Percentiles rank a stretch among this genome's conserved stretches.
Evolutionary conservation across 2,113 vertebrate genomes (phyloP).

Genomic region (Caranx melampygus): DNA sequence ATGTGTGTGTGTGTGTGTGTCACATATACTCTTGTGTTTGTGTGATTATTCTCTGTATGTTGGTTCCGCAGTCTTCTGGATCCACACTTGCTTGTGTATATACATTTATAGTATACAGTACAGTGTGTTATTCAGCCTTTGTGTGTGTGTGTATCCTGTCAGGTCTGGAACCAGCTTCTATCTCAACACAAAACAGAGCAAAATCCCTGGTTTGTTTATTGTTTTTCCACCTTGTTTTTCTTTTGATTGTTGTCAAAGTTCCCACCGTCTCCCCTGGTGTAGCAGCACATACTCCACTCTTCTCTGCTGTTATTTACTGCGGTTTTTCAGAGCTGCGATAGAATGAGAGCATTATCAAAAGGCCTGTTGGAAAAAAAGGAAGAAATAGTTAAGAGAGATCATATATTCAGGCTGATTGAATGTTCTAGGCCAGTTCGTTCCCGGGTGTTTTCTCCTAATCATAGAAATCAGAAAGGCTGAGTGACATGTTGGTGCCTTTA

Average conservation of each 20-base stretch:
- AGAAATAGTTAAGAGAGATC: conserved; percentile 11
- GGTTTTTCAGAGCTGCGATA: conserved; percentile 48
- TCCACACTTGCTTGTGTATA: neutral
- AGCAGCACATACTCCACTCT: conserved; percentile 6
- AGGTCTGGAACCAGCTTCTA: conserved; percentile 36
- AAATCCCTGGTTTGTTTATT: conserved; percentile 57
- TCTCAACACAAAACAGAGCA: conserved; percentile 55
- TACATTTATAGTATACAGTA: neutral
- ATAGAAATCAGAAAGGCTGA: conserved; percentile 37
- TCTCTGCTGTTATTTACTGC: conserved; percentile 44
- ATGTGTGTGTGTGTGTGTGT: neutral
- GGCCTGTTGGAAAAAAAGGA: conserved; percentile 16
- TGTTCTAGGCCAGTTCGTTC: conserved; percentile 29
- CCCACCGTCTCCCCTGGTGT: conserved; percentile 29
- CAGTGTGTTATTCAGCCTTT: neutral
- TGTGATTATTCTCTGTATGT: neutral
- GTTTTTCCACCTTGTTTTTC: conserved; percentile 62
- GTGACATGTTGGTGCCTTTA: conserved; percentile 31
- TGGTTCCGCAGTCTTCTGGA: neutral
- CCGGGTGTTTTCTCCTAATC: conserved; percentile 36
- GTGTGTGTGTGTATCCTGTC: conserved; percentile 30
- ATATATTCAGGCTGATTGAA: conserved; percentile 42
- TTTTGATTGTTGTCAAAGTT: conserved; percentile 65
- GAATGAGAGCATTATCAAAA: conserved; percentile 52
- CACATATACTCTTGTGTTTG: neutral